These are phyloP conservation scores for Tylochromis polylepis DNA, from an alignment of 2,113 vertebrate species.

Conservation along the genomic window DNA sequence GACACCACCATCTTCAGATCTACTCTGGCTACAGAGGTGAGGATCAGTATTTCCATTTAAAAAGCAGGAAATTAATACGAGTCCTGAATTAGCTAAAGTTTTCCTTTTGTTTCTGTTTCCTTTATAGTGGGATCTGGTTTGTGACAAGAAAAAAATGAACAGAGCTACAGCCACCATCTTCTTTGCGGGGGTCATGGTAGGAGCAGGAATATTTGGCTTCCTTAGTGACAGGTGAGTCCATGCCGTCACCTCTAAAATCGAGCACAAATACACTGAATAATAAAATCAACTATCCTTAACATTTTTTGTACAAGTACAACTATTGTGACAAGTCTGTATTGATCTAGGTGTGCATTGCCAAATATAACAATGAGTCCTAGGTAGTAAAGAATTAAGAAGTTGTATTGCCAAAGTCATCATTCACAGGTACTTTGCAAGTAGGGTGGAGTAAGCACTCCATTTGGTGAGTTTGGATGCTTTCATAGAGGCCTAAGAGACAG, in stretches of 20 bases:
- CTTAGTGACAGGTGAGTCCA: conserved; percentile 80
- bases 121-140: conserved; percentile 58
- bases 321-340: background rate
- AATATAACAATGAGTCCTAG: background rate
- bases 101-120: background rate
- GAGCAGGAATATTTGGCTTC: conserved; percentile 77
- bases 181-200: conserved; percentile 80
- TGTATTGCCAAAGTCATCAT: background rate
- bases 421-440: background rate
- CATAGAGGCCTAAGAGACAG: background rate
- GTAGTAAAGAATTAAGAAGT: background rate
- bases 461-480: background rate
- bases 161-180: conserved; percentile 79
- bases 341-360: background rate
- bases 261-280: background rate
- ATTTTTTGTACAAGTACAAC: background rate
- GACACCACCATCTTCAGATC: conserved; percentile 79
- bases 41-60: background rate
- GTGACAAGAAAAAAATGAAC: conserved; percentile 59
- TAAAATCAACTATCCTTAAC: background rate
- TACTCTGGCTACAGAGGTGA: conserved; percentile 83
- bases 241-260: background rate
- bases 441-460: background rate
- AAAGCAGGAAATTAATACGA: background rate
- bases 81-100: background rate